Evolutionary conservation across 1,140 invertebrate species (phyloP).

Genomic region (Drosophila prosaltans): DNA sequence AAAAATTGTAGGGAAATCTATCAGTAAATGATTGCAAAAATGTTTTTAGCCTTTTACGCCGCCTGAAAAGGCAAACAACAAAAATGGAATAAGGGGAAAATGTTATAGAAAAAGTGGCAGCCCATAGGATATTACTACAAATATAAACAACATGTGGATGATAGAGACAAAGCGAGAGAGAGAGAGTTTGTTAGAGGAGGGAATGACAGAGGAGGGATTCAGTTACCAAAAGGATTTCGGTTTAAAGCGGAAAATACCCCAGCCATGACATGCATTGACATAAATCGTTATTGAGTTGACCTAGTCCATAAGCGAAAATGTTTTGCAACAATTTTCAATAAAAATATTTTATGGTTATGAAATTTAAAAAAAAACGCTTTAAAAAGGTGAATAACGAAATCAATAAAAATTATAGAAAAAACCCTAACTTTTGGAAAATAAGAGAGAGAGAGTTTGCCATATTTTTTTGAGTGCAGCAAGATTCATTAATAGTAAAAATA

Average conservation of each 20-base stretch:
- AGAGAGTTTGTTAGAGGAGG: not conserved
- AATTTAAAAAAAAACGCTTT: not conserved
- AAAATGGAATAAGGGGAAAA: not conserved
- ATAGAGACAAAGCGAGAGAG: not conserved
- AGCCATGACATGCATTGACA: conserved; percentile 24
- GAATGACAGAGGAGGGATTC: conserved; percentile 21
- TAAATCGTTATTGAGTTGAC: conserved; percentile 29
- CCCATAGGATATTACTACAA: conserved; percentile 32
- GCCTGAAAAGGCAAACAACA: conserved; percentile 6
- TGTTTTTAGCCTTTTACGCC: conserved; percentile 31
- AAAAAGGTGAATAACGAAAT: not conserved
- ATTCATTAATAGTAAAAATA: too few species aligned
- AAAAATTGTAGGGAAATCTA: conserved; percentile 38
- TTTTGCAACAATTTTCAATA: not conserved
- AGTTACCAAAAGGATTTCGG: conserved; percentile 49
- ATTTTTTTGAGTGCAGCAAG: too few species aligned
- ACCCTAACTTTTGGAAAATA: too few species aligned
- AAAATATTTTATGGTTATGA: conserved; percentile 18
- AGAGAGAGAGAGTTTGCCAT: too few species aligned
- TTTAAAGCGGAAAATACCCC: conserved; percentile 24
- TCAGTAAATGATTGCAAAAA: conserved; percentile 67
- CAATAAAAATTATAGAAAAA: not conserved
- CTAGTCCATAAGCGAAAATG: conserved; percentile 3
- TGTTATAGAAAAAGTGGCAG: conserved; percentile 23
- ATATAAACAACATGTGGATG: conserved; percentile 13